Conservation (phyloP, 1,140 invertebrate genomes). For the Capitella teleta region DNA sequence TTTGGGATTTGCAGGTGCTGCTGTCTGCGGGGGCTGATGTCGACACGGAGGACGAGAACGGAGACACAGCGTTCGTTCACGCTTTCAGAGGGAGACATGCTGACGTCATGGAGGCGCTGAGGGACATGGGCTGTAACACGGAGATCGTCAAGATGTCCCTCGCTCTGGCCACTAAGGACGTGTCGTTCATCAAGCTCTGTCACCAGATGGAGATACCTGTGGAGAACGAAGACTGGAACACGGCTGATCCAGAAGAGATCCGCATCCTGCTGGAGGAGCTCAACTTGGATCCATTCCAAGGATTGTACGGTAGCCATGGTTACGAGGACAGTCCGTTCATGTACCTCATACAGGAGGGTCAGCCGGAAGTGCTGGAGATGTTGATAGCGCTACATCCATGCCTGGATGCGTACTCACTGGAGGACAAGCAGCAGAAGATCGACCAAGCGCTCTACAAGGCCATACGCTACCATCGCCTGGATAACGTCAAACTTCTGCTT, state of each 20-base stretch:
- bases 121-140: constrained; percentile 9
- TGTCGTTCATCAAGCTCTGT: constrained; percentile 11
- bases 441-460: constrained; percentile 11
- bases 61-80: constrained; percentile 14
- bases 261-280: constrained; percentile 10
- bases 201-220: constrained; percentile 11
- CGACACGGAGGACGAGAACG: constrained; percentile 14
- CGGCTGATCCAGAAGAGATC: constrained; percentile 6
- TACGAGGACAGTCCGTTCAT: constrained; percentile 14
- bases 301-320: constrained; percentile 12
- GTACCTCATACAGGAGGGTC: constrained; percentile 13
- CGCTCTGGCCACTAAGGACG: constrained; percentile 10
- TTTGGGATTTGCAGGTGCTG: constrained; percentile 8
- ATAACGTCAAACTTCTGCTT: constrained; percentile 11
- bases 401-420: constrained; percentile 3
- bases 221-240: constrained; percentile 15
- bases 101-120: constrained; percentile 10
- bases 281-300: constrained; percentile 12
- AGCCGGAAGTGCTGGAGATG: constrained; percentile 11
- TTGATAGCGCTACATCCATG: constrained; percentile 8
- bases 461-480: constrained; percentile 6
- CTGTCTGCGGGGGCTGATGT: constrained; percentile 12
- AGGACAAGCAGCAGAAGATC: constrained; percentile 4
- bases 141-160: constrained; percentile 14
- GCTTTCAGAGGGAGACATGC: constrained; percentile 11